Percentiles rank a stretch among this genome's conserved stretches.
These are phyloP conservation scores for Acleris literana DNA, from an alignment of 2,888 invertebrate species.

Conservation along the genomic window DNA sequence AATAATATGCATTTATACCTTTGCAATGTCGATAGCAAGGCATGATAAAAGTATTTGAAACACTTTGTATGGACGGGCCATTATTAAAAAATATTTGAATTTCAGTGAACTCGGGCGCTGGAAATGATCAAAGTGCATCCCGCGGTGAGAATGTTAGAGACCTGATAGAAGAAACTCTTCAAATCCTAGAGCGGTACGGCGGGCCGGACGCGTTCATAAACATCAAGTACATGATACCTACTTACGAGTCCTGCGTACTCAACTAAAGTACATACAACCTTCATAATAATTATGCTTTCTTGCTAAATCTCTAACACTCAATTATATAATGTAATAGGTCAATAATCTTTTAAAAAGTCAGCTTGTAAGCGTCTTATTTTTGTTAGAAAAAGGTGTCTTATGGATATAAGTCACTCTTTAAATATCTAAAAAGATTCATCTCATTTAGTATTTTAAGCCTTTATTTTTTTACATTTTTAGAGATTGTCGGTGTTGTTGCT, in stretches of 20 bases:
- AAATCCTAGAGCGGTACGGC: slow-evolving; percentile 94
- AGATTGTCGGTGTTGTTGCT: not conserved
- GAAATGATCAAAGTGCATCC: slow-evolving; percentile 94
- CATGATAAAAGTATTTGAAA: too few species aligned
- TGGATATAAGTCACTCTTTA: not conserved
- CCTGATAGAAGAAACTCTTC: slow-evolving; percentile 95
- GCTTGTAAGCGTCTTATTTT: not conserved
- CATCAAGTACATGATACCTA: slow-evolving; percentile 99
- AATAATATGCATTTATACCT: too few species aligned
- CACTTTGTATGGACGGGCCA: too few species aligned
- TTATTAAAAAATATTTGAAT: slow-evolving; percentile 35
- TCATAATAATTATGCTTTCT: too few species aligned
- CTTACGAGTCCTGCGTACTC: slow-evolving; percentile 95
- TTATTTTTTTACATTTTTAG: not conserved
- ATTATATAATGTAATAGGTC: not conserved
- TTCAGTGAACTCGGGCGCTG: slow-evolving; percentile 93
- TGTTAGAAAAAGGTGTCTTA: not conserved
- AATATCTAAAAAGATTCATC: not conserved
- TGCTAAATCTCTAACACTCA: too few species aligned
- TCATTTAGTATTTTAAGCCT: not conserved
- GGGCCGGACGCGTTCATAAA: slow-evolving; percentile 98
- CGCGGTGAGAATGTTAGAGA: slow-evolving; percentile 94
- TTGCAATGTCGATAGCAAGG: too few species aligned
- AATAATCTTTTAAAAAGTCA: not conserved
- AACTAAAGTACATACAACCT: slow-evolving; percentile 75